Percentiles rank a stretch among this genome's conserved stretches.
These are phyloP conservation scores for Takifugu rubripes DNA, from an alignment of 2,797 vertebrate species.

Conservation along the genomic window DNA sequence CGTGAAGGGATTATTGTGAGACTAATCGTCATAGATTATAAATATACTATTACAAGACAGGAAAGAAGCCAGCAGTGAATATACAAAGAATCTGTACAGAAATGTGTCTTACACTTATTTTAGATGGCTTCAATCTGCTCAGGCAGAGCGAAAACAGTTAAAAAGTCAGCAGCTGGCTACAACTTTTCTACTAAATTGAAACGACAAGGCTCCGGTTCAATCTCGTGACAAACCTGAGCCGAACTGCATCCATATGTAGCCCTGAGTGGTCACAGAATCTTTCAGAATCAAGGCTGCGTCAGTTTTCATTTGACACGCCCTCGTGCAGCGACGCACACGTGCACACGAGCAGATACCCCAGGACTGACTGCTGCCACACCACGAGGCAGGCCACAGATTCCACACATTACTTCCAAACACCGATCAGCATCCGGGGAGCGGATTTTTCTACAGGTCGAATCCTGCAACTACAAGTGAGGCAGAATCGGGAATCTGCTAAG, in stretches of 20 bases:
- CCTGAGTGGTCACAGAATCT: constrained; percentile 38
- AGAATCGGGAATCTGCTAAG: not conserved
- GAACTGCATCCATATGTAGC: constrained; percentile 34
- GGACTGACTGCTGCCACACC: too few relatives aligned
- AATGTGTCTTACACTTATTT: constrained; percentile 19
- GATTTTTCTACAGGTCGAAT: too few relatives aligned
- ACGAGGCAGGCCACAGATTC: too few relatives aligned
- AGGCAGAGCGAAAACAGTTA: constrained; percentile 30
- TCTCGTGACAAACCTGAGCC: constrained; percentile 24
- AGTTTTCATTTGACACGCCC: constrained; percentile 5
- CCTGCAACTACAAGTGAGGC: too few relatives aligned
- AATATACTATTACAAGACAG: too few relatives aligned
- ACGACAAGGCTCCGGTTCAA: constrained; percentile 29
- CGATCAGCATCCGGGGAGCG: too few relatives aligned
- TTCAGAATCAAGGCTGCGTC: constrained; percentile 25
- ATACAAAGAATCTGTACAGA: not conserved
- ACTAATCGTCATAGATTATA: too few relatives aligned
- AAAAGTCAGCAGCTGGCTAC: constrained; percentile 21
- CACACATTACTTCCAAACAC: too few relatives aligned
- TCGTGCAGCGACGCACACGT: not conserved
- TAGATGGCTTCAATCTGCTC: constrained; percentile 20
- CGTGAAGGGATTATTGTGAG: too few relatives aligned
- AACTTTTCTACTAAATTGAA: constrained; percentile 34
- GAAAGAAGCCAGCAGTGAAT: too few relatives aligned
- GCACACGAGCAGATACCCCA: constrained; percentile 6